phyloP scores from a whole-genome alignment of 2,888 invertebrate genomes.

The Notocelia uddmanniana region DNA sequence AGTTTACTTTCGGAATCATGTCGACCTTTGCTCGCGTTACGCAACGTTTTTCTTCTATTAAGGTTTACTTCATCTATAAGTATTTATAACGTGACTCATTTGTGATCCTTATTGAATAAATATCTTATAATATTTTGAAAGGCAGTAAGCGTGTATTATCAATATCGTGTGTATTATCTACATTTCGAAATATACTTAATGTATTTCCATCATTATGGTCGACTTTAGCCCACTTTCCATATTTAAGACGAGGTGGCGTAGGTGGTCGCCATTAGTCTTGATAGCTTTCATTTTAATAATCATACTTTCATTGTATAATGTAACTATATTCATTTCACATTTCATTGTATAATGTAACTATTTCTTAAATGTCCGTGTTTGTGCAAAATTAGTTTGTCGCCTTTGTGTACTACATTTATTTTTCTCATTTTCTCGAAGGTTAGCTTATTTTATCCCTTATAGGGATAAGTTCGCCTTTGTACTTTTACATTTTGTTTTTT shows the following conservation, averaged over 20 bases:
- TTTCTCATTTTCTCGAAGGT: no score
- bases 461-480: no score
- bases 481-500: no score
- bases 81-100: background rate
- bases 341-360: no score
- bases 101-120: background rate
- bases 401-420: no score
- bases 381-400: no score
- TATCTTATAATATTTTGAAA: background rate
- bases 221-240: slow-evolving; percentile 34
- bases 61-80: slow-evolving; percentile 1
- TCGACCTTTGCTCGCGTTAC: slow-evolving; percentile 24
- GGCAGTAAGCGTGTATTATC: background rate
- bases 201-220: slow-evolving; percentile 32
- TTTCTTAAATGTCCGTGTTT: no score
- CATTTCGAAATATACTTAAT: slow-evolving; percentile 40
- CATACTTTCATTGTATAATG: no score
- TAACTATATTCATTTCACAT: no score
- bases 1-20: slow-evolving; percentile 26
- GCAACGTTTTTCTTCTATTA: slow-evolving; percentile 17
- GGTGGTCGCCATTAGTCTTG: slow-evolving; percentile 32
- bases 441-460: no score
- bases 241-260: slow-evolving; percentile 23
- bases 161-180: slow-evolving; percentile 13
- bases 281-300: slow-evolving; percentile 41